These are phyloP conservation scores for Macroglossus sobrinus DNA, from an alignment of 2,113 vertebrate species.

Conservation along the genomic window DNA sequence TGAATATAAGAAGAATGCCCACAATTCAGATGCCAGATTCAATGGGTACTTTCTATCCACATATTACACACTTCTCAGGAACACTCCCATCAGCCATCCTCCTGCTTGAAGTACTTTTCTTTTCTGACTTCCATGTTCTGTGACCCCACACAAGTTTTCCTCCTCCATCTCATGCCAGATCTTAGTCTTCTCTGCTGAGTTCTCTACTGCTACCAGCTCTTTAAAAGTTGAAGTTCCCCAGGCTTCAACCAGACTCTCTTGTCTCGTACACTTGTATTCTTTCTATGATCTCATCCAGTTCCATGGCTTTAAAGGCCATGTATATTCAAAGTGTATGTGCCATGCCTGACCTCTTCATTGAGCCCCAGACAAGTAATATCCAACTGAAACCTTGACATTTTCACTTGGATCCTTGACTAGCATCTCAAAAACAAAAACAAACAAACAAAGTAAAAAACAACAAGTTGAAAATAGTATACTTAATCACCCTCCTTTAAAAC, in stretches of 20 bases:
- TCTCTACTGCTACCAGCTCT: neutral
- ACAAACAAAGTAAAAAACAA: neutral
- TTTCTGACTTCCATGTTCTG: neutral
- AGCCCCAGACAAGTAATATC: neutral
- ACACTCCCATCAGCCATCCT: neutral
- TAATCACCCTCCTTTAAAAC: neutral
- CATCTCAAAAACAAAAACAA: neutral
- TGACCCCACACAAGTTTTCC: neutral
- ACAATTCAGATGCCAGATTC: neutral
- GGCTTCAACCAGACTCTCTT: neutral
- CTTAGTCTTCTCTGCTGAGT: neutral
- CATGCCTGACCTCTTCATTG: neutral
- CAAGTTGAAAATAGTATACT: neutral
- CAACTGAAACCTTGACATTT: neutral
- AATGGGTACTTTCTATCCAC: neutral
- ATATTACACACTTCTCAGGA: neutral
- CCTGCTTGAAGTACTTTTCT: neutral
- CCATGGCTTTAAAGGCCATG: neutral
- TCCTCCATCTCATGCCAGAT: neutral
- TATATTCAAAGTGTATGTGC: neutral
- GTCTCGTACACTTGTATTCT: neutral
- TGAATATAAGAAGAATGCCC: neutral
- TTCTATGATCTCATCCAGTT: no score
- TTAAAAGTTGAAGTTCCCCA: neutral
- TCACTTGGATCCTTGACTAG: neutral